Evolutionary conservation across 2,797 vertebrate species (phyloP).

Genomic region (Myiotriccus ornatus): DNA sequence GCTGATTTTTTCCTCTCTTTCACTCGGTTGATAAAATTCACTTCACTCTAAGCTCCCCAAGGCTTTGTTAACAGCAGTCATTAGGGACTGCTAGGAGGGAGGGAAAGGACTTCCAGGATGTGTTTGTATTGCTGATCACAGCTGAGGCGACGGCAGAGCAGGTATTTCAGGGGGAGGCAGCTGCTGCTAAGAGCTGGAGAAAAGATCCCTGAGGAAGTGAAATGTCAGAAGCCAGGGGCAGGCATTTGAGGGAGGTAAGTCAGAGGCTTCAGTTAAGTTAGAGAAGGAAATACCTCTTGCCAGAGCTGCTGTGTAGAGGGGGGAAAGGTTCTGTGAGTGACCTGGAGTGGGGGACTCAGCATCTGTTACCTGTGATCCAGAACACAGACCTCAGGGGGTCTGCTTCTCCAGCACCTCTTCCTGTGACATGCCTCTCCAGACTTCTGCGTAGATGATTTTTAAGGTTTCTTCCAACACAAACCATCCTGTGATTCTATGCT

Average conservation of each 20-base stretch:
- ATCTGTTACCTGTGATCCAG: background rate
- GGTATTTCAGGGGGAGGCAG: background rate
- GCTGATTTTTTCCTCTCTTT: background rate
- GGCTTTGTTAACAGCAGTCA: background rate
- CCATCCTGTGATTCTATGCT: background rate
- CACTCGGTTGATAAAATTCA: background rate
- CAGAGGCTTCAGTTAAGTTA: background rate
- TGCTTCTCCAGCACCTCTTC: background rate
- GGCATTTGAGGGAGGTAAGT: background rate
- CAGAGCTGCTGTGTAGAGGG: background rate
- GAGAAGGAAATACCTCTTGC: background rate
- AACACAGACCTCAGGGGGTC: background rate
- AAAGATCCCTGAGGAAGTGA: background rate
- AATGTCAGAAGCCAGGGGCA: background rate
- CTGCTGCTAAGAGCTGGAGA: background rate
- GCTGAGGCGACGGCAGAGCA: background rate
- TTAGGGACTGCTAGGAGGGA: background rate
- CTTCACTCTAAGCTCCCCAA: background rate
- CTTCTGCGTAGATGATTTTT: background rate
- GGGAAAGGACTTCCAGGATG: background rate
- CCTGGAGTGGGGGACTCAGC: background rate
- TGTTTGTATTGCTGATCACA: background rate
- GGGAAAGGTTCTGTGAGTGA: background rate
- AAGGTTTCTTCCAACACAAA: background rate
- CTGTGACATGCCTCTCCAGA: background rate